Base-by-base conservation (phyloP, 2,113 vertebrate species). In the Microtus montanus region DNA sequence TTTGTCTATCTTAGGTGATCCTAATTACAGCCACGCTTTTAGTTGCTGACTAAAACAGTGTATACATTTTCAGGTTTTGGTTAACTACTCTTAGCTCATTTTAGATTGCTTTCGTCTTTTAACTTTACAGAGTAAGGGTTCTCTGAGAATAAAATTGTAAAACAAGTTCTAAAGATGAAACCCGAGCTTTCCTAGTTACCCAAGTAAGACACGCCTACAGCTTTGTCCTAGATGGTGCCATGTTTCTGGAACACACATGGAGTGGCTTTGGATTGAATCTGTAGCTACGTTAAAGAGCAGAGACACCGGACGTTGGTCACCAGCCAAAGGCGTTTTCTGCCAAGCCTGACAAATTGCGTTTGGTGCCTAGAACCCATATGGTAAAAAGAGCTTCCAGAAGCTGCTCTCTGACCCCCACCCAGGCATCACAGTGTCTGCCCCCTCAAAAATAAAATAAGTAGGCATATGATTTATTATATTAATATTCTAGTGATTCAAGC, bases 101-200 rank as follows among this genome's bases (percentile, higher is more conserved):
- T 77, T 26, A 30, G 70, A 47, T 64, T 54, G 0, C 7, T 54
- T 7, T 38, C 3, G 13, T 91, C 17, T 92, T 93, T 93, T n/a
- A 89, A 73, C 86, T 33, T 10, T 61, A 63, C 0, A 88, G 24
- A 44, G 0, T 8, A 75, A 84, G 17, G 0, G 75, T 90, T 96
- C 13, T 79, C 66, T 70, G 15, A 61, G 95, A 91, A 93, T 30
- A 61, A 90, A 93, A 47, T 44, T 73, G 41, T 85, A 54, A 44
- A 52, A 87, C 35, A 33, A 13, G 41, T 58, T 93, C 5, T 79
- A 58, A 66, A 38, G 58, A 33, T 33, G 73, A 94, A 95, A 92
- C 47, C 47, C 7, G 30, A 49, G 52, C 38, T 49, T 89, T 88
- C 74, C 61, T 28, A 87, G n/a, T 26, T 73, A 7, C 70, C 89